A percentile compares a stretch with the other conserved stretches of the same genome.
Conservation (phyloP, 2,888 invertebrate genomes). For the Volucella zonaria region DNA sequence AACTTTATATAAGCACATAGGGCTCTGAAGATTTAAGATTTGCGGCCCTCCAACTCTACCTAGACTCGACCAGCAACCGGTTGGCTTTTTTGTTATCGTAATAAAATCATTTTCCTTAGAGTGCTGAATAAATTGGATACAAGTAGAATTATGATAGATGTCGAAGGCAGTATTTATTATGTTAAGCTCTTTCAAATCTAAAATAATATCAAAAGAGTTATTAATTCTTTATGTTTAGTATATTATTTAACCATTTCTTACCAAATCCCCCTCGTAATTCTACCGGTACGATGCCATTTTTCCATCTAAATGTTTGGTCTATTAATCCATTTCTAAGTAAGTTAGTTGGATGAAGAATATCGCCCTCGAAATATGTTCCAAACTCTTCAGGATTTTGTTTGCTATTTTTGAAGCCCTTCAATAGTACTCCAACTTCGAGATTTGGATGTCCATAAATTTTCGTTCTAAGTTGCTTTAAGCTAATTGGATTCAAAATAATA, state of each 20-base stretch:
- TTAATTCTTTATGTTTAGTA: background rate
- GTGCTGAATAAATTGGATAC: conserved; percentile 86
- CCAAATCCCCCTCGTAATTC: conserved; percentile 86
- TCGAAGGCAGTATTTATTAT: conserved; percentile 84
- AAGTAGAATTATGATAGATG: conserved; percentile 88
- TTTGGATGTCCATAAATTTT: conserved; percentile 5
- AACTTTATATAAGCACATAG: conserved; percentile 85
- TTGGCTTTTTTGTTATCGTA: conserved; percentile 85
- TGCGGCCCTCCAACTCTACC: conserved; percentile 85
- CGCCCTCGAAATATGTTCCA: conserved; percentile 87
- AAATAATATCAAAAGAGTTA: background rate
- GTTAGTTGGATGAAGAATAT: conserved; percentile 85
- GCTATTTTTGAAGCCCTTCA: background rate
- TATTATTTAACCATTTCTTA: conserved; percentile 78
- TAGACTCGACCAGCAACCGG: conserved; percentile 90
- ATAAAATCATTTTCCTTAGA: conserved; percentile 86
- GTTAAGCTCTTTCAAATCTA: conserved; percentile 35
- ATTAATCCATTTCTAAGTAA: conserved; percentile 84
- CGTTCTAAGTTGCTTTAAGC: background rate
- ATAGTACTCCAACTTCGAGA: background rate
- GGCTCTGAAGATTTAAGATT: conserved; percentile 75
- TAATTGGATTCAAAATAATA: background rate
- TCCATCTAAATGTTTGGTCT: conserved; percentile 84
- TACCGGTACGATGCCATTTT: conserved; percentile 87
- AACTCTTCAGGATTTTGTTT: conserved; percentile 88